Evolutionary conservation across 2,888 invertebrate species (phyloP).

Genomic region (Pammene fasciana): DNA sequence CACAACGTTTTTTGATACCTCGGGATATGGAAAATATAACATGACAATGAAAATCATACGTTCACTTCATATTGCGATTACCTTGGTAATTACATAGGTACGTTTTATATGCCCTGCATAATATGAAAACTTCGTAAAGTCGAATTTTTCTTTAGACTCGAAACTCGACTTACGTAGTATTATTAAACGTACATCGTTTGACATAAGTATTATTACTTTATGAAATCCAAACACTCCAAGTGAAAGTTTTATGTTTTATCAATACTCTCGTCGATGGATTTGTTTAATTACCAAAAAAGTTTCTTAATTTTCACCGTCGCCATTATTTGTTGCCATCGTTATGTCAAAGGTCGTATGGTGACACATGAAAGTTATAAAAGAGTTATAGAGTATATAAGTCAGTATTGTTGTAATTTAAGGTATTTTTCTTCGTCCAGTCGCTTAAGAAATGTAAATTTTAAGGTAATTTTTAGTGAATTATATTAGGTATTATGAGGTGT

Average conservation of each 20-base stretch:
- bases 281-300: conserved; percentile 43
- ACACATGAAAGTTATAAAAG: conserved; percentile 15
- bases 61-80: no score
- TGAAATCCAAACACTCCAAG: conserved; percentile 48
- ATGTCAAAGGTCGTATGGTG: conserved; percentile 24
- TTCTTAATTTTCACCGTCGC: not conserved
- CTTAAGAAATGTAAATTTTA: conserved; percentile 2
- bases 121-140: not conserved
- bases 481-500: no score
- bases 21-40: not conserved
- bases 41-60: not conserved
- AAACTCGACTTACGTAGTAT: not conserved
- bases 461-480: no score
- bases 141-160: not conserved
- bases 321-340: conserved; percentile 4
- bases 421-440: not conserved
- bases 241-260: conserved; percentile 39
- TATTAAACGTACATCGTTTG: conserved; percentile 8
- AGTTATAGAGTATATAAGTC: no score
- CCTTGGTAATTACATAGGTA: no score
- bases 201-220: conserved; percentile 46
- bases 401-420: not conserved
- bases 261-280: conserved; percentile 37
- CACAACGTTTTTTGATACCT: not conserved
- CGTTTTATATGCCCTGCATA: no score